Evolutionary conservation across 2,888 invertebrate species (phyloP), one percentile per base, ranked within the genome.

Genomic region (Arge pagana): DNA sequence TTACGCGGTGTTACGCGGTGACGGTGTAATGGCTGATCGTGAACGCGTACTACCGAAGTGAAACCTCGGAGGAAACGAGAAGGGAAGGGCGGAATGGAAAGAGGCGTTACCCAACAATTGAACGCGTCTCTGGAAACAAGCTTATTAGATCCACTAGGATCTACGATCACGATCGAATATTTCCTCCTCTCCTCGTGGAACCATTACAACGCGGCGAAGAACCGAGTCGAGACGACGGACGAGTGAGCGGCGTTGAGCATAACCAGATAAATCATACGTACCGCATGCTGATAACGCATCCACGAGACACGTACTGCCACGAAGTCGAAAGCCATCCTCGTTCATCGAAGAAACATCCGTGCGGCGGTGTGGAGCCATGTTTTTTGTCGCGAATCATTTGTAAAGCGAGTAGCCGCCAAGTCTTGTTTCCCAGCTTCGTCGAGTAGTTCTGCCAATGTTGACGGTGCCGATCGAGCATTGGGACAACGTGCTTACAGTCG

Each of bases 241-340:
- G 45, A 52, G 53, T 61, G n/a, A n/a, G n/a, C n/a, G n/a, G n/a
- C n/a, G n/a, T n/a, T n/a, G n/a, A n/a, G n/a, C n/a, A n/a, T n/a
- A n/a, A n/a, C n/a, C n/a, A 69, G 68, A 69, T 66, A 71, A 71
- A 71, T 71, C 67, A 70, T 68, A 67, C 66, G 63, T 64, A 64
- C 64, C 56, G 66, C 64, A 68, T 68, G 65, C 67, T 66, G 62
- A 61, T 56, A 49, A 53, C 61, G 28, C 21, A 16, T 23, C 56
- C 52, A 33, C 55, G 37, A 55, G 62, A 52, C 49, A 56, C 57
- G 48, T 53, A 31, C 45, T 15, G 11, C 7, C 10, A n/a, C 3
- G 21, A 26, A 8, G 11, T 7, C 10, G 16, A 31, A 3, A 3
- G 19, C 16, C 16, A 19, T n/a, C 1, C 10, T 11, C 19, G 43